Conservation (phyloP, 2,113 vertebrate genomes). For the Oreocharis arfaki region DNA sequence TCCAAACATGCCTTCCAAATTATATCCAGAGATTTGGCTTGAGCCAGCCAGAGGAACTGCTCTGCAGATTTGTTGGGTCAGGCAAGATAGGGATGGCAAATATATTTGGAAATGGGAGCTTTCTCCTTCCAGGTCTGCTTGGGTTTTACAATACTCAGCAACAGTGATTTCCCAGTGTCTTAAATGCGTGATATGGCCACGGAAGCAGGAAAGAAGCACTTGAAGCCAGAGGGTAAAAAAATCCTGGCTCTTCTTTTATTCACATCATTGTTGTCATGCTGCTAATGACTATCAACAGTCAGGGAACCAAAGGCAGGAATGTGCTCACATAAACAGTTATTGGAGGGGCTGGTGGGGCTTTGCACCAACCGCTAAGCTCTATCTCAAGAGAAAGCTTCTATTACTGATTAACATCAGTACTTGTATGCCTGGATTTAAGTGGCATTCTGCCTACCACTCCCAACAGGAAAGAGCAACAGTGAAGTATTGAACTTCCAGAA, state of each 20-base stretch:
- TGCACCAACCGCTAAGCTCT: background rate
- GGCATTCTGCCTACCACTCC: background rate
- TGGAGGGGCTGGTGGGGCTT: background rate
- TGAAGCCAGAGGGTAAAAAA: background rate
- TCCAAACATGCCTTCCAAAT: background rate
- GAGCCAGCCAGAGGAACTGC: background rate
- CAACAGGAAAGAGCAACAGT: background rate
- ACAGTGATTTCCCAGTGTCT: background rate
- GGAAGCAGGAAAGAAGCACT: background rate
- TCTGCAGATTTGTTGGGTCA: background rate
- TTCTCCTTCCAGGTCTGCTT: background rate
- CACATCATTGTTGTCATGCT: background rate
- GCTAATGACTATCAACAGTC: background rate
- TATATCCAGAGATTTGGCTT: background rate
- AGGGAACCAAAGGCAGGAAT: background rate
- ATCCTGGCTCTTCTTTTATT: background rate
- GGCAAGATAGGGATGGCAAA: background rate
- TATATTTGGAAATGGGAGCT: background rate
- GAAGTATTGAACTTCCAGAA: background rate
- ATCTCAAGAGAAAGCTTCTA: background rate
- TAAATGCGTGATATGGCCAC: background rate
- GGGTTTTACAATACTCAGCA: background rate
- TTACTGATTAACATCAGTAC: background rate
- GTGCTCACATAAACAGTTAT: background rate
- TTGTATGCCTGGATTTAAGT: background rate